Evolutionary conservation across 2,113 vertebrate species (phyloP).

Genomic region (Strix aluco): DNA sequence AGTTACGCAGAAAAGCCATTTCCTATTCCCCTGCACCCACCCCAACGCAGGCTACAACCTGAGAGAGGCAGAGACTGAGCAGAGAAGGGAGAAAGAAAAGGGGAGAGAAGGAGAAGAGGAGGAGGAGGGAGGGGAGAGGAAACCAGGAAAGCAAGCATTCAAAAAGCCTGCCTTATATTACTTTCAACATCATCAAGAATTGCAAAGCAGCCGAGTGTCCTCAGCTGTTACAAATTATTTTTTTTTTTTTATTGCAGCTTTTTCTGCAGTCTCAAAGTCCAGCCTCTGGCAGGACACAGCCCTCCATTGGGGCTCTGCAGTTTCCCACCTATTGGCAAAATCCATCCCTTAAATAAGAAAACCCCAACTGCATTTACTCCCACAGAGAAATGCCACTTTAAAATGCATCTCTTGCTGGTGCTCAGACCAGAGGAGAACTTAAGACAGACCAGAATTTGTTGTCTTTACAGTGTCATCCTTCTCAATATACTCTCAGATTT

Average conservation of each 20-base stretch:
- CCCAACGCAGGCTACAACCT: not conserved
- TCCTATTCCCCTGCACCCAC: not conserved
- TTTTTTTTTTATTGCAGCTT: rapidly evolving
- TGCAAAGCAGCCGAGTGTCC: not conserved
- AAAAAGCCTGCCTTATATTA: not conserved
- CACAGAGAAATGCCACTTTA: rapidly evolving
- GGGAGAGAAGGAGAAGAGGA: not conserved
- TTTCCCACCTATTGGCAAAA: not conserved
- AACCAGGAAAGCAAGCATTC: not conserved
- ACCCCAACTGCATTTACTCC: rapidly evolving
- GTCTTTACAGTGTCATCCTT: not conserved
- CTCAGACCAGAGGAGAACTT: not conserved
- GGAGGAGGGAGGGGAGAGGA: not conserved
- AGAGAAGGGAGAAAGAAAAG: not conserved
- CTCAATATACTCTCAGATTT: rapidly evolving
- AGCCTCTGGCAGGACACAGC: not conserved
- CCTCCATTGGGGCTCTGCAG: not conserved
- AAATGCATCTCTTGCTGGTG: not conserved
- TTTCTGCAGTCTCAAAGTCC: not conserved
- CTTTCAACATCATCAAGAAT: not conserved
- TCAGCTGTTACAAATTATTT: not conserved
- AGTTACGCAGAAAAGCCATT: not conserved
- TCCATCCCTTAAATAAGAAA: not conserved
- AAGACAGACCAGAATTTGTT: not conserved
- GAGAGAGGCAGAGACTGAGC: not conserved